Percentiles rank a stretch among this genome's conserved stretches.
Evolutionary conservation across 2,888 invertebrate genomes (phyloP).

Genomic region (Dromius quadrimaculatus): DNA sequence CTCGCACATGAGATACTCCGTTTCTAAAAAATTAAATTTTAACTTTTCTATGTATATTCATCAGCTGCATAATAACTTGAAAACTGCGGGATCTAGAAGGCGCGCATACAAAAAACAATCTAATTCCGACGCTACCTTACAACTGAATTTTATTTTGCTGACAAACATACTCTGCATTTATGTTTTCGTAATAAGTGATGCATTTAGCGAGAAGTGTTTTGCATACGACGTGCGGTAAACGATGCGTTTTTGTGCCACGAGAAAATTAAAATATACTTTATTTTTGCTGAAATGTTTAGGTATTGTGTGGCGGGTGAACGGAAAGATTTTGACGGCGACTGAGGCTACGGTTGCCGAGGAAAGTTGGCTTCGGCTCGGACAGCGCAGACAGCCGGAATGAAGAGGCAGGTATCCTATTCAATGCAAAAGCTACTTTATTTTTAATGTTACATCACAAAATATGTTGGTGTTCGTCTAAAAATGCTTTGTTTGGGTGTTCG

Average conservation of each 20-base stretch:
- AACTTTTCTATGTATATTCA: conserved; percentile 50
- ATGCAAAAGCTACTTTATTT: no score
- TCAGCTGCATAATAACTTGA: conserved; percentile 49
- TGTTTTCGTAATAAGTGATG: conserved; percentile 50
- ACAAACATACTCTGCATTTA: conserved; percentile 49
- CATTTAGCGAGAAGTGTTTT: conserved; percentile 49
- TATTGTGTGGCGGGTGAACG: conserved; percentile 4
- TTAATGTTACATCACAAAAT: no score
- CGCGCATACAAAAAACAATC: conserved; percentile 39
- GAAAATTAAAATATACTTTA: conserved; percentile 48
- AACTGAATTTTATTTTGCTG: conserved; percentile 42
- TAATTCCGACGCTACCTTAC: conserved; percentile 37
- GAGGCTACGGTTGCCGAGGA: conserved; percentile 12
- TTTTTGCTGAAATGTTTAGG: conserved; percentile 13
- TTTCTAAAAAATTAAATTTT: conserved; percentile 49
- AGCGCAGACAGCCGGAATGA: not conserved
- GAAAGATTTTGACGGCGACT: conserved; percentile 32
- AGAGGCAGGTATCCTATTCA: no score
- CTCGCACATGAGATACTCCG: conserved; percentile 28
- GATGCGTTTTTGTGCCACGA: conserved; percentile 17
- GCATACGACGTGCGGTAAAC: conserved; percentile 39
- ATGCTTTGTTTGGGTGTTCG: no score
- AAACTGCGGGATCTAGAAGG: conserved; percentile 47
- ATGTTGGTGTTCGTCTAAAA: no score
- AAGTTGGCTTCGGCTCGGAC: not conserved